Conservation (phyloP, 2,797 vertebrate species). For the Arnoldichthys spilopterus region DNA sequence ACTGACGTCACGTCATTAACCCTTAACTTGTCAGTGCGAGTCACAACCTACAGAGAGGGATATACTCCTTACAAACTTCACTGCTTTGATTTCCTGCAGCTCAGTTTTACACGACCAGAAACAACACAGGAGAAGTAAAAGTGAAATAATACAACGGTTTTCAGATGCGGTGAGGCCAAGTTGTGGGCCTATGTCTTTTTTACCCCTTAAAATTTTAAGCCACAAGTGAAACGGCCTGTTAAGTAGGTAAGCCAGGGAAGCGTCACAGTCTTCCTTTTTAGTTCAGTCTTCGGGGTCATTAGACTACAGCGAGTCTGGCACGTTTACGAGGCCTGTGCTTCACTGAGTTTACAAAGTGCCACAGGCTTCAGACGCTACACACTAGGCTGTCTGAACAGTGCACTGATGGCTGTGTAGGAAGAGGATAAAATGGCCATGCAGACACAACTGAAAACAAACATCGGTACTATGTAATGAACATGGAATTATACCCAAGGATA, state of each 20-base stretch:
- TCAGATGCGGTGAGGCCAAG: no score
- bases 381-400: neutral
- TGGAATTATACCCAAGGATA: neutral
- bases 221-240: neutral
- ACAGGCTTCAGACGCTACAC: constrained; percentile 11
- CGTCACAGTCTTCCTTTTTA: constrained; percentile 3
- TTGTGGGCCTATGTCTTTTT: neutral
- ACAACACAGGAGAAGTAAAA: neutral
- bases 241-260: neutral
- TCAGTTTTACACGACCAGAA: neutral
- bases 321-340: constrained; percentile 23
- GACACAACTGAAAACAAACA: constrained; percentile 10
- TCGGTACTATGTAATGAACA: constrained; percentile 7
- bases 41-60: neutral
- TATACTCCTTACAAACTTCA: neutral
- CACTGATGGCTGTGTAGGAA: constrained; percentile 3
- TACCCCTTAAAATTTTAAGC: no score
- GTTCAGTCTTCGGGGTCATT: constrained; percentile 9
- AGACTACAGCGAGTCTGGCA: constrained; percentile 10
- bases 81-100: neutral
- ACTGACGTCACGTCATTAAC: constrained; percentile 79
- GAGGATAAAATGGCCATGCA: constrained; percentile 2
- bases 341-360: constrained; percentile 19
- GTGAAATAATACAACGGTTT: neutral
- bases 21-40: constrained; percentile 63